Evolutionary conservation across 2,888 invertebrate species (phyloP).

Genomic region (Pteria penguin): DNA sequence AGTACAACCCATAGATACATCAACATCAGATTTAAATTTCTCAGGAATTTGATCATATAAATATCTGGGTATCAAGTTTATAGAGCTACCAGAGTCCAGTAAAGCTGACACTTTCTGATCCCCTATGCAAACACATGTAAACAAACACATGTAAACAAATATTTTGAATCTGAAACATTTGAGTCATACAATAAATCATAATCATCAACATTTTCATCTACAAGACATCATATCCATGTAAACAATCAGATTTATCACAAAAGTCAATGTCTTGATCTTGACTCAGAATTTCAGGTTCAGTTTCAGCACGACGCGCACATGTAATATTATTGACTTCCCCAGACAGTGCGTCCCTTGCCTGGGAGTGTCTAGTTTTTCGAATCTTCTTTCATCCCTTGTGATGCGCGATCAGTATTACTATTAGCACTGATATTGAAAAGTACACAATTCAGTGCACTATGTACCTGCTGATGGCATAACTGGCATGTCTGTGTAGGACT

Average conservation of each 20-base stretch:
- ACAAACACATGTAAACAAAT: not conserved
- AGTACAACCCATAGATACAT: not conserved
- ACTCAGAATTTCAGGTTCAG: not conserved
- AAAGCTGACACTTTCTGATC: not conserved
- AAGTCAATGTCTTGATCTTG: not conserved
- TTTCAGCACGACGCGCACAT: not conserved
- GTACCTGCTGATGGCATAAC: not conserved
- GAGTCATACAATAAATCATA: not conserved
- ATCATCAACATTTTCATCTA: not conserved
- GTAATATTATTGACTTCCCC: not conserved
- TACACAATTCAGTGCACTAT: not conserved
- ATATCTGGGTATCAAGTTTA: not conserved
- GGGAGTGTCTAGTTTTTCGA: not conserved
- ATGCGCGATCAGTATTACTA: not conserved
- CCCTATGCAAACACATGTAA: not conserved
- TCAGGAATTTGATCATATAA: not conserved
- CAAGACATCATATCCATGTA: not conserved
- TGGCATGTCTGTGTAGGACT: not conserved
- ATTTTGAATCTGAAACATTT: not conserved
- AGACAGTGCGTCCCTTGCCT: not conserved
- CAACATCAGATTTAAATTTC: not conserved
- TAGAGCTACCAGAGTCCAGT: not conserved
- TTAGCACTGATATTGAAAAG: not conserved
- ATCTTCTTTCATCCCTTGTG: not conserved
- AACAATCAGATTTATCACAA: not conserved